Evolutionary conservation across 2,113 vertebrate species (phyloP).

Genomic region (Corythornis vintsioides): DNA sequence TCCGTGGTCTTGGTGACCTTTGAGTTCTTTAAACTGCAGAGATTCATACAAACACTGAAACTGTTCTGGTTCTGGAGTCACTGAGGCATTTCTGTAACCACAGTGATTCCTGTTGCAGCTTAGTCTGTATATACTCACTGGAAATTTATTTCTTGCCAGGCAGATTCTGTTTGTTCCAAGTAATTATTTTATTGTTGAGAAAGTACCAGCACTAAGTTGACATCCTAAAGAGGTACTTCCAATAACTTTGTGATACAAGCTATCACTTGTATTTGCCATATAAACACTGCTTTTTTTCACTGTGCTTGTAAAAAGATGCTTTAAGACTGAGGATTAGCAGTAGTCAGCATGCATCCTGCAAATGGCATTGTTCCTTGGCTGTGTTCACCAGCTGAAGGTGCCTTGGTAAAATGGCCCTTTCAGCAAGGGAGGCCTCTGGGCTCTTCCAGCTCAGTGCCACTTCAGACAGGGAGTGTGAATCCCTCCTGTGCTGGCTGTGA

Average conservation of each 20-base stretch:
- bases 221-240: background rate
- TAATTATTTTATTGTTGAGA: background rate
- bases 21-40: background rate
- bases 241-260: background rate
- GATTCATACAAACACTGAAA: background rate
- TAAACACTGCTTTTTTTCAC: background rate
- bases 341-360: background rate
- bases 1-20: background rate
- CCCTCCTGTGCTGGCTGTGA: background rate
- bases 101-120: background rate
- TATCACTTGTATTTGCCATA: background rate
- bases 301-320: background rate
- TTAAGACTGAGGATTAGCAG: background rate
- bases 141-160: background rate
- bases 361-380: background rate
- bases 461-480: background rate
- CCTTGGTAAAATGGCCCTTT: background rate
- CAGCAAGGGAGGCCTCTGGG: background rate
- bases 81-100: background rate
- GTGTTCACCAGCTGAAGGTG: background rate
- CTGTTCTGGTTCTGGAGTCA: background rate
- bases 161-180: background rate
- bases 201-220: background rate
- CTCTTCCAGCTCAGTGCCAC: background rate
- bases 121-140: background rate